Percentiles rank a stretch among this genome's conserved stretches.
These are phyloP conservation scores for Daubentonia madagascariensis DNA, from an alignment of 2,113 vertebrate species.

Conservation along the genomic window DNA sequence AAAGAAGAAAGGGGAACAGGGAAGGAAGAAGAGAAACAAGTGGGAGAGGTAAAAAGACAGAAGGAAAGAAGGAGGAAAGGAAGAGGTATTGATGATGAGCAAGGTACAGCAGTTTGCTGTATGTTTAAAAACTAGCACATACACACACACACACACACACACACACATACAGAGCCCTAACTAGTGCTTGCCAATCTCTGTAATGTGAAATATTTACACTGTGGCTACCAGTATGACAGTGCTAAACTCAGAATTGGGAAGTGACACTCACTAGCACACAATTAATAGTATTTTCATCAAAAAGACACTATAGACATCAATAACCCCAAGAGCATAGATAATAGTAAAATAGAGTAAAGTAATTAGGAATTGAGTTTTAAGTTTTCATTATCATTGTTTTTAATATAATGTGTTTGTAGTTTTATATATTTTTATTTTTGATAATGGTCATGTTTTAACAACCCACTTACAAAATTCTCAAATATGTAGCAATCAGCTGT, in stretches of 20 bases:
- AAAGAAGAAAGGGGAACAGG: background rate
- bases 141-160: accelerated
- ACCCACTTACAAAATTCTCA: background rate
- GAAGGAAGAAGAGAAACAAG: no score
- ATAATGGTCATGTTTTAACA: background rate
- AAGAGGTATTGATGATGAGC: background rate
- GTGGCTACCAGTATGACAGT: background rate
- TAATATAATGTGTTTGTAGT: background rate
- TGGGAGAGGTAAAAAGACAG: no score
- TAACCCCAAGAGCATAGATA: background rate
- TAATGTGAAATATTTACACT: background rate
- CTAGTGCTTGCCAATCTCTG: background rate
- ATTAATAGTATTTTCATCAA: background rate
- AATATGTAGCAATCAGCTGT: background rate
- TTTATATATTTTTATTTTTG: background rate
- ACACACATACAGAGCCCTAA: background rate
- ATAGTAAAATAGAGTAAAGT: background rate
- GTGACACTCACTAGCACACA: background rate
- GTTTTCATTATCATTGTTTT: background rate
- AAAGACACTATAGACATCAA: background rate
- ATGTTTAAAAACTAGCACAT: background rate
- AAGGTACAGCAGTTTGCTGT: background rate
- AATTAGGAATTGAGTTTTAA: background rate
- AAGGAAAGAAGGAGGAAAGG: no score
- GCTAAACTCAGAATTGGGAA: background rate